These are phyloP conservation scores for Platycnemis pennipes DNA, from an alignment of 2,888 invertebrate species.

Conservation along the genomic window DNA sequence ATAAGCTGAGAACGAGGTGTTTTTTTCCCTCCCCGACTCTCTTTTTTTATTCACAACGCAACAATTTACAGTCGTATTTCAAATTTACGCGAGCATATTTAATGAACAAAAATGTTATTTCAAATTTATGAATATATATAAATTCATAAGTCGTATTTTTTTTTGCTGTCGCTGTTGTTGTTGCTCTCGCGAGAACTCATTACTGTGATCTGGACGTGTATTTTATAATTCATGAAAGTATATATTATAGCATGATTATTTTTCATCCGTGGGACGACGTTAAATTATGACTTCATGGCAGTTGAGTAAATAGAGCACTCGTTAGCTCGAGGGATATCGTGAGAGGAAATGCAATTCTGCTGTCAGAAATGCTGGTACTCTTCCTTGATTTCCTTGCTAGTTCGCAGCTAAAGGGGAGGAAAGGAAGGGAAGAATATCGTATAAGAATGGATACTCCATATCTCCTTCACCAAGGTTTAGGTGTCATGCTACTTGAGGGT, in stretches of 20 bases:
- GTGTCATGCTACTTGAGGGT: too few relatives aligned
- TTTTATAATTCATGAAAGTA: slow-evolving; percentile 32
- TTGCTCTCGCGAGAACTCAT: slow-evolving; percentile 2
- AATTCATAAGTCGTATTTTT: neutral
- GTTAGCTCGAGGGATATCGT: neutral
- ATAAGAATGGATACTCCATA: too few relatives aligned
- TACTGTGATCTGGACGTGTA: slow-evolving; percentile 9
- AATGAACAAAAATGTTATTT: slow-evolving; percentile 22
- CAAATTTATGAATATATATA: slow-evolving; percentile 9
- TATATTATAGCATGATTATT: neutral
- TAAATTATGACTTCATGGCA: neutral
- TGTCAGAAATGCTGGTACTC: neutral
- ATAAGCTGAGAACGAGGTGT: neutral
- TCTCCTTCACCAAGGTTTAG: too few relatives aligned
- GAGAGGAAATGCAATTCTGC: neutral
- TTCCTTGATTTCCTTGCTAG: neutral
- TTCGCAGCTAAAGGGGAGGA: neutral
- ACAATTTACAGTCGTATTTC: neutral
- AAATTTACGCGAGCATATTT: neutral
- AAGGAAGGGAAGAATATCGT: neutral
- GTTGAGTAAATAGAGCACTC: neutral
- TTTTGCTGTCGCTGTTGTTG: neutral
- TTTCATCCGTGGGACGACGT: neutral
- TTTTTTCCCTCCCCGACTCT: neutral
- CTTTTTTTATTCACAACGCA: neutral